A percentile compares a stretch with the other conserved stretches of the same genome.
These are phyloP conservation scores for Micrasema longulum DNA, from an alignment of 1,140 invertebrate genomes.

Conservation along the genomic window DNA sequence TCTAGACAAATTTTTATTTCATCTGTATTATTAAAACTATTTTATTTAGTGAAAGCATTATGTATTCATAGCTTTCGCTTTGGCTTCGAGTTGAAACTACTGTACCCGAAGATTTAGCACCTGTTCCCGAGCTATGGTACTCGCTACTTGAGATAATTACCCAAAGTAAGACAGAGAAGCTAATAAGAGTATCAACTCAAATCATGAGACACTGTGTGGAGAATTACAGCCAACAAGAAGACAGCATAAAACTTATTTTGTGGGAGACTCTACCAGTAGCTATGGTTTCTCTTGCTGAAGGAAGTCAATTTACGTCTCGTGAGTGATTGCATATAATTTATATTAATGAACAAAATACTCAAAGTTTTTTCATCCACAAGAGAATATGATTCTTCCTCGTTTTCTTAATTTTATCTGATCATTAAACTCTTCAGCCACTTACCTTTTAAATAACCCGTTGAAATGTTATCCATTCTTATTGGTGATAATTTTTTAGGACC, in stretches of 20 bases:
- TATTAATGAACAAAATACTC: no score
- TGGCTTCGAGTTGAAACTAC: constrained; percentile 46
- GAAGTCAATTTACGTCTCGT: constrained; percentile 25
- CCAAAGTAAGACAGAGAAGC: constrained; percentile 20
- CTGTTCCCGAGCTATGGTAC: constrained; percentile 40
- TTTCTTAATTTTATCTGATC: no score
- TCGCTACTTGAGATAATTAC: constrained; percentile 47
- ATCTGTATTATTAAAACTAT: no score
- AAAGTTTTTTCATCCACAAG: no score
- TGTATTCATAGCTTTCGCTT: constrained; percentile 42
- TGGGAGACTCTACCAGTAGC: constrained; percentile 46
- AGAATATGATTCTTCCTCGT: no score
- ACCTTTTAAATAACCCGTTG: no score
- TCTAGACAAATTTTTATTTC: no score
- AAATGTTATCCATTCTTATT: no score
- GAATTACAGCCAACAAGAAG: constrained; percentile 23
- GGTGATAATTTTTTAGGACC: no score
- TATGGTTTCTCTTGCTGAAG: constrained; percentile 21
- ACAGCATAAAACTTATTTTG: constrained; percentile 38
- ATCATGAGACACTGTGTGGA: constrained; percentile 41
- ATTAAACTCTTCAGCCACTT: no score
- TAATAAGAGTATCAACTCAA: constrained; percentile 24
- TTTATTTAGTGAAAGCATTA: no score
- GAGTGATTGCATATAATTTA: no score
- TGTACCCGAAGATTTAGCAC: constrained; percentile 36